Conservation (phyloP, 2,888 invertebrate species). For the Phaonia tiefii region DNA sequence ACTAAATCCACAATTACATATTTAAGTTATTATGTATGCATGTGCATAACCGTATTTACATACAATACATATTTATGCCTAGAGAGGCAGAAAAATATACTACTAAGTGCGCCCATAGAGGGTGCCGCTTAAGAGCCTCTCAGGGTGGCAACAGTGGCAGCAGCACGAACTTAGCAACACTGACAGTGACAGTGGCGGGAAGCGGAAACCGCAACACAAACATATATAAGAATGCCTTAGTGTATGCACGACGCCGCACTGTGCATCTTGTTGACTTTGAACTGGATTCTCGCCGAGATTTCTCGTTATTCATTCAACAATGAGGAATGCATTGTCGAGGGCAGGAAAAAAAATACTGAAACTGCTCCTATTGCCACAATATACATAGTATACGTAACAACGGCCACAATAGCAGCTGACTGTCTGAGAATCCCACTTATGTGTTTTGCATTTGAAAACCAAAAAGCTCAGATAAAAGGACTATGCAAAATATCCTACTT, state of each 20-base stretch:
- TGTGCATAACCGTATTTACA: constrained; percentile 42
- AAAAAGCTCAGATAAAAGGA: constrained; percentile 18
- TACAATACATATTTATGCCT: constrained; percentile 12
- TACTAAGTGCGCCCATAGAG: neutral
- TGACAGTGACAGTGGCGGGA: constrained; percentile 30
- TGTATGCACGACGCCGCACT: neutral
- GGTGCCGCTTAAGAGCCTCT: constrained; percentile 27
- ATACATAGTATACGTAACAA: too few relatives aligned
- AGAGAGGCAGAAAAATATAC: neutral
- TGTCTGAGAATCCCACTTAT: constrained; percentile 47
- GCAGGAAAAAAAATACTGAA: constrained; percentile 14
- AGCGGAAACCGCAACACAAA: neutral
- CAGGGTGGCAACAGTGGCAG: too few relatives aligned
- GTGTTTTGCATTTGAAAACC: constrained; percentile 25
- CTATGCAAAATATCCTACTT: constrained; percentile 44
- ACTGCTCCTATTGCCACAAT: neutral
- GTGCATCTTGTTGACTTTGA: constrained; percentile 46
- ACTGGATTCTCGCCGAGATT: constrained; percentile 36
- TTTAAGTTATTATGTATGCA: constrained; percentile 38
- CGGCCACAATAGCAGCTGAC: constrained; percentile 30
- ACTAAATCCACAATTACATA: constrained; percentile 1
- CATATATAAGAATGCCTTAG: neutral
- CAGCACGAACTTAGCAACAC: constrained; percentile 3
- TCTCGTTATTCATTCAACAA: too few relatives aligned
- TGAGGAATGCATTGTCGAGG: too few relatives aligned